A percentile compares a stretch with the other conserved stretches of the same genome.
Evolutionary conservation across 1,140 invertebrate species (phyloP).

Genomic region (Meteorus sp.): DNA sequence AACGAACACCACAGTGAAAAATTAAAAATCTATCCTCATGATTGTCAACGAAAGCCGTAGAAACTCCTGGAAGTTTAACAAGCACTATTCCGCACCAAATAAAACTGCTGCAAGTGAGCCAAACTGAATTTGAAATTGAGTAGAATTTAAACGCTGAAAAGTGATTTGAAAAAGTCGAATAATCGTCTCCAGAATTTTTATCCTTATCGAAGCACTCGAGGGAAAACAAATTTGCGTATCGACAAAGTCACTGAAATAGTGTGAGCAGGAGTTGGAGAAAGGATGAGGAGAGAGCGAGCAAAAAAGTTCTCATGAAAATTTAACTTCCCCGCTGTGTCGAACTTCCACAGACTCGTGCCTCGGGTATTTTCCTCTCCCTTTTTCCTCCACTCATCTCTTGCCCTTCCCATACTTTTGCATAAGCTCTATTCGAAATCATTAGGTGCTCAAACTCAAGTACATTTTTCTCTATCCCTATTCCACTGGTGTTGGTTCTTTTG

Average conservation of each 20-base stretch:
- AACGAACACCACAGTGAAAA: no score
- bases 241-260: background rate
- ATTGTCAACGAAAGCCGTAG: no score
- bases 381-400: background rate
- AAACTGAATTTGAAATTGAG: background rate
- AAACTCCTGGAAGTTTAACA: no score
- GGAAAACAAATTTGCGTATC: background rate
- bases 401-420: background rate
- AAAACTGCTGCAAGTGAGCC: background rate
- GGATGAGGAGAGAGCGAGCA: background rate
- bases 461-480: background rate
- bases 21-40: no score
- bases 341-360: background rate
- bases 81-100: no score
- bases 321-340: background rate
- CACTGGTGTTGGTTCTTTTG: conserved; percentile 16
- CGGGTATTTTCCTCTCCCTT: background rate
- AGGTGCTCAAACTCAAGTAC: background rate
- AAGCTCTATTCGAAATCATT: background rate
- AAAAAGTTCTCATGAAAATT: conserved; percentile 22
- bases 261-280: background rate
- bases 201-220: background rate
- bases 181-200: conserved; percentile 7
- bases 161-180: background rate
- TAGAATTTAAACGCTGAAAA: conserved; percentile 1